These are phyloP conservation scores for Pongo pygmaeus DNA, from an alignment of 2,113 vertebrate genomes.

Conservation along the genomic window DNA sequence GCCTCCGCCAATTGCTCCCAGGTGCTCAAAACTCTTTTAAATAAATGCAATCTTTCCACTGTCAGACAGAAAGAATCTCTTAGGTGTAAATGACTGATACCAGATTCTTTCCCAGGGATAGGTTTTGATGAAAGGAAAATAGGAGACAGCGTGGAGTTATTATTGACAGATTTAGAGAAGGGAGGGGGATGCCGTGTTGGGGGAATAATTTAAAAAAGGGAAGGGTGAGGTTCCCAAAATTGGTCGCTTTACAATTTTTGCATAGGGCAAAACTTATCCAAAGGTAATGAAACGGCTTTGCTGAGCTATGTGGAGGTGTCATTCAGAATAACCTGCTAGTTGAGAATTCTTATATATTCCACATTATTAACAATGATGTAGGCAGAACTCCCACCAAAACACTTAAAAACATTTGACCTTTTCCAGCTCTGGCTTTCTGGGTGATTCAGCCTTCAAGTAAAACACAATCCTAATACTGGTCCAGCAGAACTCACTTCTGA, in stretches of 20 bases:
- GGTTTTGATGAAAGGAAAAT: constrained; percentile 35
- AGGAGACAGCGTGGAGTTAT: background rate
- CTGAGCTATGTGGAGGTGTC: background rate
- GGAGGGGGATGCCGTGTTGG: background rate
- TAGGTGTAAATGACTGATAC: constrained; percentile 29
- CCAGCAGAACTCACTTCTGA: background rate
- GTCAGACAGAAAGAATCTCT: constrained; percentile 34
- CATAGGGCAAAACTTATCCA: background rate
- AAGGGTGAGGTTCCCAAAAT: background rate
- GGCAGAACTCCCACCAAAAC: background rate
- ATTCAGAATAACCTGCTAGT: background rate
- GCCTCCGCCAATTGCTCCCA: constrained; percentile 34
- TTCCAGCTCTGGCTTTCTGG: background rate
- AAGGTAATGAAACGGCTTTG: constrained; percentile 18
- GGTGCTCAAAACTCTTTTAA: constrained; percentile 13
- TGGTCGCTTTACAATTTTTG: constrained; percentile 19
- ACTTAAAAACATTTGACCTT: background rate
- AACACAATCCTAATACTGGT: background rate
- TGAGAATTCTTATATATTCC: background rate
- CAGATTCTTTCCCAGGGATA: background rate
- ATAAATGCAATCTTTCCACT: background rate
- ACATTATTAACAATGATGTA: background rate
- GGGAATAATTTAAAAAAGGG: background rate
- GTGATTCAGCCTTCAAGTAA: background rate
- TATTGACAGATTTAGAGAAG: background rate